These are phyloP conservation scores for Hydropsyche betteni DNA, from an alignment of 2,888 invertebrate species.

Conservation along the genomic window DNA sequence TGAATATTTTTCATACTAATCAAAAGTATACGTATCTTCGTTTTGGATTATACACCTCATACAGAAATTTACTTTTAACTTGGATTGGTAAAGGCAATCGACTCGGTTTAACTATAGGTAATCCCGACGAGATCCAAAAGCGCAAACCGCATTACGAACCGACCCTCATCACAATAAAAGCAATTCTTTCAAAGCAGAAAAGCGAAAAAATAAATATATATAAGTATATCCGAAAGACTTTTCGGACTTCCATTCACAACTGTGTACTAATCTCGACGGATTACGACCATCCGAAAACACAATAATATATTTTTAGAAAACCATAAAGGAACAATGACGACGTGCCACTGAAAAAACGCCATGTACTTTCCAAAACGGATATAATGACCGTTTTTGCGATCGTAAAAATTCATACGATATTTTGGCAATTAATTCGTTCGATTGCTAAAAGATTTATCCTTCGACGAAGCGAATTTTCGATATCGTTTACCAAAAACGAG, in stretches of 20 bases:
- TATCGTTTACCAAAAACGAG: neutral
- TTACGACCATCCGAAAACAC: neutral
- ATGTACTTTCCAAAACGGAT: too few species aligned
- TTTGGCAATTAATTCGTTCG: too few species aligned
- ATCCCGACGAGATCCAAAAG: conserved; percentile 21
- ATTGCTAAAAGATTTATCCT: too few species aligned
- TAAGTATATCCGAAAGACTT: neutral
- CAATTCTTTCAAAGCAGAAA: conserved; percentile 13
- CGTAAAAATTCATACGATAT: too few species aligned
- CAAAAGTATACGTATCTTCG: too few species aligned
- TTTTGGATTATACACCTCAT: too few species aligned
- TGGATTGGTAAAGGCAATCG: conserved; percentile 17
- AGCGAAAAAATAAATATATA: neutral
- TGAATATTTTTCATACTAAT: too few species aligned
- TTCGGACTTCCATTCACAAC: conserved; percentile 10
- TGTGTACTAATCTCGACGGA: conserved; percentile 10
- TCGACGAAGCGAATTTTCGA: too few species aligned
- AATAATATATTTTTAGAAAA: too few species aligned
- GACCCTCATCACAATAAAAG: conserved; percentile 30
- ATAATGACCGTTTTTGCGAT: too few species aligned
- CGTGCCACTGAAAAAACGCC: too few species aligned
- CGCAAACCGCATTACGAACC: conserved; percentile 20
- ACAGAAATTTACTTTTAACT: conserved; percentile 7
- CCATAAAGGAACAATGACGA: too few species aligned
- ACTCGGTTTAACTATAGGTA: conserved; percentile 24